A percentile compares a stretch with the other conserved stretches of the same genome.
Evolutionary conservation across 2,888 invertebrate genomes (phyloP).

Genomic region (Zaprionus obscuricornis): DNA sequence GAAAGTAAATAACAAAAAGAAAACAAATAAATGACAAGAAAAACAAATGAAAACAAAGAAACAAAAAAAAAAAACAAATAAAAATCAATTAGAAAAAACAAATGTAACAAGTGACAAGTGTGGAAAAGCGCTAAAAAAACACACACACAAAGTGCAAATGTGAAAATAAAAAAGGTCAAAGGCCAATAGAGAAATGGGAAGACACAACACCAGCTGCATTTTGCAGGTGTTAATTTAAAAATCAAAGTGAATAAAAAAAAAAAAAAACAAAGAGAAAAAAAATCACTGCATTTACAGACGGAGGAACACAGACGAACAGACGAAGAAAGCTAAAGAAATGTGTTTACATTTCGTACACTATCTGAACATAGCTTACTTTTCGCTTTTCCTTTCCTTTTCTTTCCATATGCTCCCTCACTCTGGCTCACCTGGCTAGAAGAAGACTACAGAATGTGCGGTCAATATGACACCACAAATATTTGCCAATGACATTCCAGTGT

Average conservation of each 20-base stretch:
- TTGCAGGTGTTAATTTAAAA: slow-evolving; percentile 3
- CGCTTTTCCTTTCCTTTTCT: too few species aligned
- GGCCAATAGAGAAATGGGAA: too few species aligned
- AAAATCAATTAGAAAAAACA: slow-evolving; percentile 44
- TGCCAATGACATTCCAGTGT: slow-evolving; percentile 12
- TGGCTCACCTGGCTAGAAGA: too few species aligned
- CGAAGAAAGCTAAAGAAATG: too few species aligned
- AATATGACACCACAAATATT: slow-evolving; percentile 24
- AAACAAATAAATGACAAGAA: slow-evolving; percentile 1
- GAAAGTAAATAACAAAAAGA: not conserved
- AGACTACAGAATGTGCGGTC: not conserved
- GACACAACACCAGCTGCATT: slow-evolving; percentile 11
- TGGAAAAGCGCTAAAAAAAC: too few species aligned
- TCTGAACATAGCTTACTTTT: too few species aligned
- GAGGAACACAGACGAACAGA: slow-evolving; percentile 4
- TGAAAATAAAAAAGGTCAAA: slow-evolving; percentile 20
- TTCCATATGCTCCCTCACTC: too few species aligned
- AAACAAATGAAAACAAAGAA: not conserved
- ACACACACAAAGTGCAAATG: slow-evolving; percentile 25
- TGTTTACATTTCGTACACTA: too few species aligned
- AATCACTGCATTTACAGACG: slow-evolving; percentile 21
- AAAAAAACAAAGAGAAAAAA: too few species aligned
- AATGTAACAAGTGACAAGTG: slow-evolving; percentile 4
- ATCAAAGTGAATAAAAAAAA: too few species aligned
- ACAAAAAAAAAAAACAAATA: slow-evolving; percentile 1